Percentiles rank a stretch among this genome's conserved stretches.
phyloP scores from a whole-genome alignment of 1,140 invertebrate species.

The Branchinecta lynchi region DNA sequence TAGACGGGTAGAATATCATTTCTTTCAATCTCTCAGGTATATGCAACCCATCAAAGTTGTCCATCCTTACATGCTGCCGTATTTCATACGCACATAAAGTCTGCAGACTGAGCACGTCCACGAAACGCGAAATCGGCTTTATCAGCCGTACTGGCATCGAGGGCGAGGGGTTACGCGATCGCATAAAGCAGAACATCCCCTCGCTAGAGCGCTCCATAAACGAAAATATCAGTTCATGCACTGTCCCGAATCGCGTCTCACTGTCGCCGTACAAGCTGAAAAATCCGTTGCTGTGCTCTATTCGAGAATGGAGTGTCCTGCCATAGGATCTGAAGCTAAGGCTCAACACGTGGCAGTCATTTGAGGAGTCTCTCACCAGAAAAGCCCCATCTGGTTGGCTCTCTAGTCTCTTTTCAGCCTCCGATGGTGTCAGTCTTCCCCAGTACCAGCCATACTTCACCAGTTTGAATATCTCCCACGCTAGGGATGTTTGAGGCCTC shows the following conservation, averaged over 20 bases:
- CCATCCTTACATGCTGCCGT: constrained; percentile 47
- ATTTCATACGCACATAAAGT: constrained; percentile 62
- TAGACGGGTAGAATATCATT: constrained; percentile 33
- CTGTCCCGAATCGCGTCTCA: constrained; percentile 46
- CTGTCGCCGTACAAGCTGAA: constrained; percentile 50
- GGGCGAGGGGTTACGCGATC: constrained; percentile 42
- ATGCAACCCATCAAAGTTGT: constrained; percentile 53
- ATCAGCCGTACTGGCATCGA: constrained; percentile 55
- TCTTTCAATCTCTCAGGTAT: constrained; percentile 48
- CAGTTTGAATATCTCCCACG: constrained; percentile 40
- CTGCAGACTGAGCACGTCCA: constrained; percentile 51
- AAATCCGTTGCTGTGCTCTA: constrained; percentile 47
- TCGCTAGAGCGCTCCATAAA: constrained; percentile 49
- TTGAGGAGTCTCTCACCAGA: constrained; percentile 55
- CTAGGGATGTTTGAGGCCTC: constrained; percentile 6
- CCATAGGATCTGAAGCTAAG: constrained; percentile 58
- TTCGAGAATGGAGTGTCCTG: constrained; percentile 49
- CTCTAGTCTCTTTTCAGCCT: constrained; percentile 45
- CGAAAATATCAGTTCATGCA: constrained; percentile 51
- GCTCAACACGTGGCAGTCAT: constrained; percentile 48
- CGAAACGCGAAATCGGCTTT: constrained; percentile 57
- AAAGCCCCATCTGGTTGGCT: constrained; percentile 59
- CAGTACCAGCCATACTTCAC: constrained; percentile 49
- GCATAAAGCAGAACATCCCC: constrained; percentile 46
- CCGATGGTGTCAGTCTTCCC: constrained; percentile 43